Base-by-base conservation (phyloP, 2,888 invertebrate genomes). In the Rhingia campestris region DNA sequence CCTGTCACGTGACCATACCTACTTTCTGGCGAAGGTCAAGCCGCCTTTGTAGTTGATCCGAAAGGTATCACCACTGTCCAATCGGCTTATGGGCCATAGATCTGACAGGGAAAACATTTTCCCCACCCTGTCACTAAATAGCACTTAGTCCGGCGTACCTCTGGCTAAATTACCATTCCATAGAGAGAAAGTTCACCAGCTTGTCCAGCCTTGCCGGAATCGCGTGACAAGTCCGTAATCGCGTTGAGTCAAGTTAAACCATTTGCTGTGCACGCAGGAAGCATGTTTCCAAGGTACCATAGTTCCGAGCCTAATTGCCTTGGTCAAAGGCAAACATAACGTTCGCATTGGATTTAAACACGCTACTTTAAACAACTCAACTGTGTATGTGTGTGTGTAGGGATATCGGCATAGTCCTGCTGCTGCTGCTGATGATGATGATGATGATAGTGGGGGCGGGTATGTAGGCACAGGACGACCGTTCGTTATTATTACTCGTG, bases 141-240 rank as follows among this genome's bases (percentile, higher is more conserved):
- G 67, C 61, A 61, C 61, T 77, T 67, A 73, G 77, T 56, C 67
- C 45, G 22, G 39, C 51, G 76, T 61, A 41, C 37, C 66, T 59
- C 54, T 10, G 49, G 49, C 49, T 41, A 76, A 81, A 66, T 77
- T 66, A 63, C 77, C 72, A 82, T 82, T 72, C 67, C 54, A 37
- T 53, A 4, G 22, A 22, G 22, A 22, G 59, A 45, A 51, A 63
- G 72, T 41, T 58, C 41, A 22, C 32, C 22, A 53, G 39, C 70
- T 64, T 77, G 49, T 56, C 67, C 63, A 33, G 63, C 41, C 22
- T 22, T 56, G 58, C 22, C 30, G 49, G 58, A 75, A 79, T 82
- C 73, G 82, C 82, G 82, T 82, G 82, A 82, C 79, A 73, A 77
- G 73, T 58, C 58, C 54, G 73, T 74, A 82, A 79, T 82, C 82